Evolutionary conservation across 2,113 vertebrate genomes (phyloP), one percentile per base, ranked within the genome.

Genomic region (Limanda limanda): DNA sequence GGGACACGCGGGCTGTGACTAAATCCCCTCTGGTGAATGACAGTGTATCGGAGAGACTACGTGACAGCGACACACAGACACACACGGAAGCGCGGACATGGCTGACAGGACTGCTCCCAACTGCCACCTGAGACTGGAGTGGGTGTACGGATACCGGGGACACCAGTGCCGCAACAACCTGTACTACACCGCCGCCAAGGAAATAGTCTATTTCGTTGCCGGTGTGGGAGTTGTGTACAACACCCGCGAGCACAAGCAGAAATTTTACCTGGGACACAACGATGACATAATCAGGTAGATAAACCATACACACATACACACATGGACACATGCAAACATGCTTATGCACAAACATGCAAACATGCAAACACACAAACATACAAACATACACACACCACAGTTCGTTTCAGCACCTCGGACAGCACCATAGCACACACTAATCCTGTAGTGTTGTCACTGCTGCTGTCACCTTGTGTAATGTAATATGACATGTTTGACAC

Each of bases 151-250:
- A 87, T 99, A 99, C 95, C 95, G 97, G 83, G 97, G 97, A 85
- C 97, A 99, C 84, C 97, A 99, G 95, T 99, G 97, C 94, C 97
- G 97, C 95, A 99, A 99, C 97, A 99, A 99, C 95, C 97, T 98
- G 88, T 98, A 97, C 94, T 98, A 99, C 95, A 99, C 97, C 13
- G 97, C 97, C 79, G 96, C 97, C 87, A 96, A 97, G 93, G 97
- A 99, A 89, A 97, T 99, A 79, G 97, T 99, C 60, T 99, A 99
- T 93, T 99, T 99, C 78, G 97, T 99, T 75, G 97, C 97, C 83
- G 97, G 97, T 65, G 96, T 97, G 83, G 97, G 97, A 91, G 97
- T 98, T 85, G 97, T 98, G 88, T 99, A 99, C 87, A 98, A 98
- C 94, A 96, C 97, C 74, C 95, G 97, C 75, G 97, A 99, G 87